Base-by-base conservation (phyloP, 2,113 vertebrate species). In the Gobio gobio region DNA sequence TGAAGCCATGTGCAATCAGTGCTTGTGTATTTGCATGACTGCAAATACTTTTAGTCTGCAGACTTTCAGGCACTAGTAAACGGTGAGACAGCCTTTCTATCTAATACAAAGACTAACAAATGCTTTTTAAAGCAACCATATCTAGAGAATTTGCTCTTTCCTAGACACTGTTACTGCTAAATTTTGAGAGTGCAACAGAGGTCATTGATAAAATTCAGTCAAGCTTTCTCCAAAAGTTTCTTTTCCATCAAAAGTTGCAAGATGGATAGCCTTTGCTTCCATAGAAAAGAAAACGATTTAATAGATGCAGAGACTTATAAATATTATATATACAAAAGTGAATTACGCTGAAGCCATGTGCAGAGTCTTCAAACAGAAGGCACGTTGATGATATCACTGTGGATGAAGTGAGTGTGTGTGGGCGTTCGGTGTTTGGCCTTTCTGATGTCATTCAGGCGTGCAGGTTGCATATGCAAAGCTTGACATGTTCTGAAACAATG, bases 241-340 rank as follows among this genome's bases (percentile, higher is more conserved):
- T 58, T 22, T 36, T 51, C 24, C 3, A 14, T 54, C 3, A 54
- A 54, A 76, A 54, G 20, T 43, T 12, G 3, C 29, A 20, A 36
- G 8, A 36, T 16, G 63, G 26, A 66, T 33, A 66, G 26, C 33
- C 3, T 68, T 68, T 70, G 66, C 33, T 22, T 70, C 18, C 66
- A 70, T 43, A 70, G 18, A 10, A 70, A 43, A 43, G 10, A 12
- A 22, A 72, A 43, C 1, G 0, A 72, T 72, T 72, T 6, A 12
- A 85, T 47, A 83, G 84, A 86, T 45, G 49, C 80, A 84, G 85
- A 83, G 68, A 47, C 66, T 75, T 78, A 82, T 86, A 83, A 82
- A 87, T 83, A 89, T 75, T 87, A 40, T 12, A 22, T 12, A 22
- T 10, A 22, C 33, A 8, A 78, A 40, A 49, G 16, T 84, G 80